Evolutionary conservation across 2,888 invertebrate species (phyloP), one percentile per base, ranked within the genome.

Genomic region (Eupithecia subfuscata): DNA sequence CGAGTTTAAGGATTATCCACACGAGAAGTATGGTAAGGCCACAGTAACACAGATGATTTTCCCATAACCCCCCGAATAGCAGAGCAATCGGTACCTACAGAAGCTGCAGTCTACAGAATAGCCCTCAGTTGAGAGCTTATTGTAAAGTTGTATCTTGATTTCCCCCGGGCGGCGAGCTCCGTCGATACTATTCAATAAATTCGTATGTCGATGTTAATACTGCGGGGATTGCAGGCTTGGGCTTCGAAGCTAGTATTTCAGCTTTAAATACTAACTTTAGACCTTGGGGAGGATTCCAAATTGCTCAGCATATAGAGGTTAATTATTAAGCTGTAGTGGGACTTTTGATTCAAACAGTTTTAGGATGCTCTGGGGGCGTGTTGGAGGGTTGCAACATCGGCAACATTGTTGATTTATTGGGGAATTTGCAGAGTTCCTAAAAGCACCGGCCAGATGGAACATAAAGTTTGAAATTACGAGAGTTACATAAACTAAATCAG

Each of bases 191-290:
- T 74, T 77, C 74, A 77, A 75, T 76, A 76, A 74, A 71, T 74
- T 76, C 74, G 65, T 76, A 74, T 74, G 74, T 71, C 52, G 71
- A 76, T 76, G 74, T 71, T 76, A 65, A 76, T 76, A 74, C 76
- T 45, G 60, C 52, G 56, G 69, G 74, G 76, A 60, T 40, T 45
- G 64, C 71, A 56, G 65, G 45, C 56, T 67, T 43, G 65, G 11
- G 69, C 71, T 64, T 74, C 60, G 64, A 64, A 69, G 71, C 63
- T 71, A 52, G 67, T 60, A 40, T 68, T 60, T 67, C n/a, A 67
- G 60, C 67, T 72, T 63, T 71, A 56, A 52, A 71, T 67, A 69
- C 69, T 76, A 74, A 67, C 76, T 64, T 64, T 9, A 34, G 18
- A 30, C 64, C 64, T 34, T n/a, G 11, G 30, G 34, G 18, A 48